Conservation (phyloP, 1,140 invertebrate genomes). For the Micrasema minimum region DNA sequence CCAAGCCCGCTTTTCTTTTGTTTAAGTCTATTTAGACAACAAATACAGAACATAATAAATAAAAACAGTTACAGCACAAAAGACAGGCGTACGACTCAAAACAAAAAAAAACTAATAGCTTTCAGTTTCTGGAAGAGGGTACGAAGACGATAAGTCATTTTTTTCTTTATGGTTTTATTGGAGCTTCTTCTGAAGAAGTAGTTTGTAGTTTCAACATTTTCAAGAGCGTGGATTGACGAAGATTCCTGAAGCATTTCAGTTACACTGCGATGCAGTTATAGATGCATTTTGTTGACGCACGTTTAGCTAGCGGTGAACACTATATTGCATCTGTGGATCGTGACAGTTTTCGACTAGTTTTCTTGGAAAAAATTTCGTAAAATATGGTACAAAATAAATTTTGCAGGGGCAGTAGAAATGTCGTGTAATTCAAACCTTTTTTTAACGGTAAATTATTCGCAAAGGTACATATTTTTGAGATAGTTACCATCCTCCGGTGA, state of each 20-base stretch:
- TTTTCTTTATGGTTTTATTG: slow-evolving; percentile 43
- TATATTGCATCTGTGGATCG: neutral
- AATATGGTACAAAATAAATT: no score
- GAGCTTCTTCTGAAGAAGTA: slow-evolving; percentile 31
- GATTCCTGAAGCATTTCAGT: slow-evolving; percentile 18
- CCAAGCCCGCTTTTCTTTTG: no score
- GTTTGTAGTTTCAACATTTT: no score
- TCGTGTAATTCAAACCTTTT: no score
- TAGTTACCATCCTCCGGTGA: no score
- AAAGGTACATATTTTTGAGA: no score
- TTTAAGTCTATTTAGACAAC: no score
- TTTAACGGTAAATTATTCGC: no score
- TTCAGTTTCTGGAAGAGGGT: slow-evolving; percentile 41
- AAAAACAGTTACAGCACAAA: slow-evolving; percentile 23
- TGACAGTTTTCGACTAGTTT: slow-evolving; percentile 3
- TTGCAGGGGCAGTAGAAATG: no score
- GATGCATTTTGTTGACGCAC: slow-evolving; percentile 21
- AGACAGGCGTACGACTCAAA: slow-evolving; percentile 8
- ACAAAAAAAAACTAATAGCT: slow-evolving; percentile 36
- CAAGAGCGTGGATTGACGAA: slow-evolving; percentile 2
- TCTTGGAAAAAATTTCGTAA: neutral
- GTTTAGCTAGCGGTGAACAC: neutral
- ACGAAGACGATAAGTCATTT: slow-evolving; percentile 18
- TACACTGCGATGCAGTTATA: neutral
- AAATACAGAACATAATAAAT: no score